Evolutionary conservation across 2,888 invertebrate species (phyloP), one percentile per base, ranked within the genome.

Genomic region (Plusia festucae): DNA sequence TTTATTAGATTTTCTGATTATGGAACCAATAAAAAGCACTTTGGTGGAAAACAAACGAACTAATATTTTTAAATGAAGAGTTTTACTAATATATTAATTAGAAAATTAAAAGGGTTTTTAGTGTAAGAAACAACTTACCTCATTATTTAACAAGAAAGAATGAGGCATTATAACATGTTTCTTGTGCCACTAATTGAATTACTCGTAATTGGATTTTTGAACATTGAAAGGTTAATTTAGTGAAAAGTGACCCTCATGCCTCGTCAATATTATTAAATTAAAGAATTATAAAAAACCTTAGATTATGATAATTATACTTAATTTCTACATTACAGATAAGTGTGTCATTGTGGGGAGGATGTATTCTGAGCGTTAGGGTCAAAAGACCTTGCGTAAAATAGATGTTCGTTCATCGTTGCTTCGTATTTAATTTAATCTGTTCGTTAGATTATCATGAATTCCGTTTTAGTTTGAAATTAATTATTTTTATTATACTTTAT

Each of bases 121-220:
- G 11, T 18, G 20, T 20, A 20, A 49, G 20, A 49, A 18, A 46
- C 46, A 18, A 46, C 46, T 46, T 46, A 49, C 46, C 20, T 16
- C 46, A 49, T 49, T 20, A 49, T 49, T 18, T 11, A 49, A 11
- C 11, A 11, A 20, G 9, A 18, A 49, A 49, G 46, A 49, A 9
- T 49, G 46, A 49, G 18, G 11, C 46, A 49, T 49, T 49, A 20
- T 49, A 18, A 9, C 40, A 46, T 9, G 18, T 49, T 9, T 49
- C 46, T 49, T 49, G 46, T 18, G 46, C 46, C 46, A 1, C 18
- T 49, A 49, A 49, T 49, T 49, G 20, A 20, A 49, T 49, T 49
- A 46, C 9, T 13, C 20, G 20, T 49, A 49, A 49, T 49, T 49
- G 46, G 46, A 49, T 49, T 20, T 49, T 49, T 49, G 46, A 49